These are phyloP conservation scores for Cecidostiba fungosa DNA, from an alignment of 2,888 invertebrate species.

Conservation along the genomic window DNA sequence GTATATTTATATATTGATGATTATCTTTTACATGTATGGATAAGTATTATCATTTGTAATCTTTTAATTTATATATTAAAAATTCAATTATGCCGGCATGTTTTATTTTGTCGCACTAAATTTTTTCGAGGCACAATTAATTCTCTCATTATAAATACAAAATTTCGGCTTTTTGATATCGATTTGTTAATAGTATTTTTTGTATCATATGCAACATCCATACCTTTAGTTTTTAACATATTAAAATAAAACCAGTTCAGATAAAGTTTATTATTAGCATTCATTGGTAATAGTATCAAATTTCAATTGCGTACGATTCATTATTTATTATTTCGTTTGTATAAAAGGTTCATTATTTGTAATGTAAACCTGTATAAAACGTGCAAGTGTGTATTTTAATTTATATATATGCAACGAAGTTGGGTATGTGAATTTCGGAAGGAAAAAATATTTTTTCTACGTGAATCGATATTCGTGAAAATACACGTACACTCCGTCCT, in stretches of 20 bases:
- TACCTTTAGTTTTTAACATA: slow-evolving; percentile 8
- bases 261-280: not conserved
- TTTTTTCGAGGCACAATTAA: slow-evolving; percentile 43
- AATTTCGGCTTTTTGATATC: slow-evolving; percentile 13
- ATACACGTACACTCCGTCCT: slow-evolving; percentile 64
- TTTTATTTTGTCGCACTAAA: slow-evolving; percentile 64
- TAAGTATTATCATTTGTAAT: slow-evolving; percentile 69
- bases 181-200: not conserved
- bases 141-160: slow-evolving; percentile 11
- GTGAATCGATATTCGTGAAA: slow-evolving; percentile 10
- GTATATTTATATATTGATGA: slow-evolving; percentile 59
- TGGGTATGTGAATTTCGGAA: not conserved
- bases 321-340: not conserved
- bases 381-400: not conserved
- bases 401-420: slow-evolving; percentile 3
- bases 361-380: not conserved
- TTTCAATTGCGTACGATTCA: not conserved
- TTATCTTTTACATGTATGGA: slow-evolving; percentile 59
- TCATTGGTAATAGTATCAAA: not conserved
- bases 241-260: slow-evolving; percentile 13
- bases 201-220: not conserved
- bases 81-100: slow-evolving; percentile 67
- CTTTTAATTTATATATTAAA: slow-evolving; percentile 74
- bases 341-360: not conserved
- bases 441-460: not conserved